Conservation (phyloP, 1,140 invertebrate species). For the Colletes gigas region DNA sequence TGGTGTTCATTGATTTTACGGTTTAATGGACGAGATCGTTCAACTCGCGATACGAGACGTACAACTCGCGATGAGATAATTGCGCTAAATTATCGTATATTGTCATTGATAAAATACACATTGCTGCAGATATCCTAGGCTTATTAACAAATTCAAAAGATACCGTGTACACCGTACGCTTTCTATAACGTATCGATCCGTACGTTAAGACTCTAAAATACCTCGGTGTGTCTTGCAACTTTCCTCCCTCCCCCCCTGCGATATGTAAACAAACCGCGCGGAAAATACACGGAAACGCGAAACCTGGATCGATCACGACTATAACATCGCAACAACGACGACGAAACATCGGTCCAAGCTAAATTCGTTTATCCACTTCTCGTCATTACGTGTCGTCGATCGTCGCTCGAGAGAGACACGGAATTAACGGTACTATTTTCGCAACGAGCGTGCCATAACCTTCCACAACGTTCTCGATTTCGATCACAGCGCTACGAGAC, state of each 20-base stretch:
- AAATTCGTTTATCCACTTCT: not conserved
- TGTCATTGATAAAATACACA: conserved; percentile 33
- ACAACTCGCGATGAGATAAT: conserved; percentile 43
- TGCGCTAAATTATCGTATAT: conserved; percentile 39
- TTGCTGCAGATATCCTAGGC: conserved; percentile 12
- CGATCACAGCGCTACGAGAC: conserved; percentile 1
- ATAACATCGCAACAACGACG: too few species aligned
- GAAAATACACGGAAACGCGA: too few species aligned
- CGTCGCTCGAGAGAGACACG: not conserved
- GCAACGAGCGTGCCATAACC: conserved; percentile 17
- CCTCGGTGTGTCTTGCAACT: too few species aligned
- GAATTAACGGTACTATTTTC: conserved; percentile 13
- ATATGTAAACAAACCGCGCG: conserved; percentile 2
- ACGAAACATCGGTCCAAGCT: too few species aligned
- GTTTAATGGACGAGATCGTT: conserved; percentile 41
- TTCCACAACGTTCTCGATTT: conserved; percentile 33
- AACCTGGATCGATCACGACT: too few species aligned
- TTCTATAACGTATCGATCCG: too few species aligned
- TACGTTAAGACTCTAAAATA: too few species aligned
- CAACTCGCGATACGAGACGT: conserved; percentile 42
- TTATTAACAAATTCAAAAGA: not conserved
- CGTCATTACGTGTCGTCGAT: not conserved
- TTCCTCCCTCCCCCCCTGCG: not conserved
- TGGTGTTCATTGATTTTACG: conserved; percentile 42
- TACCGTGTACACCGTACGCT: not conserved